Base-by-base conservation (phyloP, 23 tunicate genomes). In the Styela clava region DNA sequence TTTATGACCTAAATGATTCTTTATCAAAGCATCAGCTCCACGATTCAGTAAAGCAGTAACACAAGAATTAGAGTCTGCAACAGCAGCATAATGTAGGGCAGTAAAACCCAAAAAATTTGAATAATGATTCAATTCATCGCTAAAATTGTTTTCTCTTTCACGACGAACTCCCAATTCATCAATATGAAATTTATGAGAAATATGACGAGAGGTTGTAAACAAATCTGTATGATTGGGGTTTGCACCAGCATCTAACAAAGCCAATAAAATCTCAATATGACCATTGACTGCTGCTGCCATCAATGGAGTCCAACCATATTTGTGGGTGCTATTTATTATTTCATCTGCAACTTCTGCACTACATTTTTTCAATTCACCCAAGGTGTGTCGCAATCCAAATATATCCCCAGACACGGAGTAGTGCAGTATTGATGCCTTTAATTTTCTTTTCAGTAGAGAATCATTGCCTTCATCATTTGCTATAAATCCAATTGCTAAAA, bases 271-370 rank as follows among this genome's bases (percentile, higher is more conserved):
- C 22, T 65, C 69, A 20, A 21, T 36, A 22, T 86, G 32, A 0
- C 91, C 95, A 63, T 63, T 62, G 12, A 90, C 56, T 3, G 99
- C 79, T 7, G 99, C 91, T 24, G 79, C 84, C 92, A 89, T 89
- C 2, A 95, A 56, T 2, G 99, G 85, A 44, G 99, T 95, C 99
- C 99, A 95, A 1, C 99, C 99, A 34, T 91, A 74, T 3, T 24
- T 37, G 74, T 95, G 99, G 19, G 88, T 67, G 35, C 73, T 30
- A 61, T 87, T 87, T 32, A 91, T 35, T 28, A 91, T 82, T 61
- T 84, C 79, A 23, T 63, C 52, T 44, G 69, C 70, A 2, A 78
- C 30, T 2, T 89, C 2, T 20, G 69, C 31, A 69, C 82, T 80
- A 69, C 68, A 63, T 27, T 34, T 29, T 34, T 77, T 77, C 0